These are phyloP conservation scores for Eupithecia centaureata DNA, from an alignment of 2,888 invertebrate genomes.

Conservation along the genomic window DNA sequence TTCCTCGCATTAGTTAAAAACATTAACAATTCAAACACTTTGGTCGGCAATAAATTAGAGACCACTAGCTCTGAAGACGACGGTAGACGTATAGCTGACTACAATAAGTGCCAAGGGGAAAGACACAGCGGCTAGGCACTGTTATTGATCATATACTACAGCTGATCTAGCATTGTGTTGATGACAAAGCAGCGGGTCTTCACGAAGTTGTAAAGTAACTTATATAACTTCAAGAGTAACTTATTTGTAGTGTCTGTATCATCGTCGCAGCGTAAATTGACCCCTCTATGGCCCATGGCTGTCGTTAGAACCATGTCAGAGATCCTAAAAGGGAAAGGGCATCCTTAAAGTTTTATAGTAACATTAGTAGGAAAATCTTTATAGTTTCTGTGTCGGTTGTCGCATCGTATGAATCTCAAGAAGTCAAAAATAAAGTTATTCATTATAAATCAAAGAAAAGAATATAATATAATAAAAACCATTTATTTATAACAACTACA, in stretches of 20 bases:
- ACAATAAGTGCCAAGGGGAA: conserved; percentile 44
- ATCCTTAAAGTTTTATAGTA: no score
- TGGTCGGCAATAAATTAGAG: conserved; percentile 76
- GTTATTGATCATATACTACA: not conserved
- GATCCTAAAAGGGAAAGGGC: not conserved
- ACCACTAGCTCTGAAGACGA: conserved; percentile 72
- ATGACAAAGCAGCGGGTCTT: not conserved
- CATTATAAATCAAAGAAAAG: no score
- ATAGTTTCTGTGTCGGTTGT: no score
- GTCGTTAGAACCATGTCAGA: no score
- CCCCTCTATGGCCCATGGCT: no score
- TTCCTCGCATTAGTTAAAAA: conserved; percentile 56
- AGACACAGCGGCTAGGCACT: conserved; percentile 35
- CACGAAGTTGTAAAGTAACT: not conserved
- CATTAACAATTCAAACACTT: conserved; percentile 81
- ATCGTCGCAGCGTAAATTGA: not conserved
- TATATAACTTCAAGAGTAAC: not conserved
- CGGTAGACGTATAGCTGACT: conserved; percentile 67
- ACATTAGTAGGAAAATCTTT: no score
- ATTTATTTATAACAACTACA: no score
- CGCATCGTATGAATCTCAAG: no score
- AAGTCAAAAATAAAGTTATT: no score
- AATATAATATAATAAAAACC: no score
- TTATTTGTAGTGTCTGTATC: no score
- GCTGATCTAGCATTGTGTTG: not conserved